A percentile compares a stretch with the other conserved stretches of the same genome.
Evolutionary conservation across 2,113 vertebrate species (phyloP).

Genomic region (Neogobius melanostomus): DNA sequence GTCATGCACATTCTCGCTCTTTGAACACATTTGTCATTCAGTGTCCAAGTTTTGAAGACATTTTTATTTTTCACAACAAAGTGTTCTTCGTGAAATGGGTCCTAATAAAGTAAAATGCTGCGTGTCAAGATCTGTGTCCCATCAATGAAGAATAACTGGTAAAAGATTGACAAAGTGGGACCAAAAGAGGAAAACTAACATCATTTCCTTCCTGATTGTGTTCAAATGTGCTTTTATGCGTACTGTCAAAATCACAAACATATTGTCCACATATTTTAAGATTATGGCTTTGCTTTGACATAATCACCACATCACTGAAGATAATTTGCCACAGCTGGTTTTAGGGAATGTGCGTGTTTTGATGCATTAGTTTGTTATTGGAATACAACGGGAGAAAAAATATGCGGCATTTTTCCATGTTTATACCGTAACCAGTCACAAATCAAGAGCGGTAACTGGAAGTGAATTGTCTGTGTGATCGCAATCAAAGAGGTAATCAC

Average conservation of each 20-base stretch:
- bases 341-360: constrained; percentile 10
- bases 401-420: not conserved
- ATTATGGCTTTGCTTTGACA: constrained; percentile 39
- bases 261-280: constrained; percentile 39
- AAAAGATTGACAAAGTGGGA: not conserved
- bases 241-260: constrained; percentile 26
- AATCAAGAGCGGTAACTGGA: not conserved
- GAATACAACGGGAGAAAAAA: not conserved
- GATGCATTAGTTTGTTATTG: not conserved
- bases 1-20: too few relatives aligned
- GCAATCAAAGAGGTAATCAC: not conserved
- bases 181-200: constrained; percentile 15
- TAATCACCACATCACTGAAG: constrained; percentile 35
- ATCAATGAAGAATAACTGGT: too few relatives aligned
- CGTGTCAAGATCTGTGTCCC: too few relatives aligned
- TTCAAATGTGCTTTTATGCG: constrained; percentile 25
- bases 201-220: constrained; percentile 24
- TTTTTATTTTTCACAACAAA: too few relatives aligned
- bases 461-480: not conserved
- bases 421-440: not conserved
- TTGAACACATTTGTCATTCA: too few relatives aligned
- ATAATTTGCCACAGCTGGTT: constrained; percentile 38
- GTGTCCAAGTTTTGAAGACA: too few relatives aligned
- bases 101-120: too few relatives aligned
- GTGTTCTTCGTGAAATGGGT: too few relatives aligned